phyloP scores from a whole-genome alignment of 1,140 invertebrate genomes.

The Ceratina calcarata region DNA sequence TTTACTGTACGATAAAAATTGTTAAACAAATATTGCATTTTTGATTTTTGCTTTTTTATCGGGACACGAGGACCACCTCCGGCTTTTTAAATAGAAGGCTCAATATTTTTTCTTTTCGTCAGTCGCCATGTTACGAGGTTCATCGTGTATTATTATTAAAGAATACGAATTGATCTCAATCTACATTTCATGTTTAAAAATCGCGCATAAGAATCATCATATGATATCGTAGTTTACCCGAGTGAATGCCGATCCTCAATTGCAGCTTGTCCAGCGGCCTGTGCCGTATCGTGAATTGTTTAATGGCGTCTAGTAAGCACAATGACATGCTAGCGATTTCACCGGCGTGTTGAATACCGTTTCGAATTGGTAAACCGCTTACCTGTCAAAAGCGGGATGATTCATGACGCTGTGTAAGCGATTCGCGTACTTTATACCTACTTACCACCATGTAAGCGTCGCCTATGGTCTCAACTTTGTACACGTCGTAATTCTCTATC shows the following conservation, averaged over 20 bases:
- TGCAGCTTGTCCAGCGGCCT: constrained; percentile 91
- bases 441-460: constrained; percentile 95
- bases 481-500: constrained; percentile 95
- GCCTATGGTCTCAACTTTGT: constrained; percentile 95
- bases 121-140: no score
- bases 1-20: no score
- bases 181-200: no score
- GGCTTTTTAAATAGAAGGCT: no score
- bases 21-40: no score
- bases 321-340: constrained; percentile 97
- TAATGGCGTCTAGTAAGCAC: constrained; percentile 89
- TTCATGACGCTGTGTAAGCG: background rate
- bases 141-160: no score
- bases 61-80: no score
- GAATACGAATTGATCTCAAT: no score
- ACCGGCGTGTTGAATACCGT: constrained; percentile 90
- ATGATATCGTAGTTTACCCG: constrained; percentile 81
- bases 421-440: constrained; percentile 42
- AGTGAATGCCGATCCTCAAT: constrained; percentile 95
- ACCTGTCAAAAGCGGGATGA: constrained; percentile 79
- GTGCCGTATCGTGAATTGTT: constrained; percentile 93
- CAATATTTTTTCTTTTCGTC: no score
- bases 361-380: constrained; percentile 90
- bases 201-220: no score
- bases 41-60: no score